phyloP scores from a whole-genome alignment of 2,797 vertebrate genomes.

The Lerista edwardsae region DNA sequence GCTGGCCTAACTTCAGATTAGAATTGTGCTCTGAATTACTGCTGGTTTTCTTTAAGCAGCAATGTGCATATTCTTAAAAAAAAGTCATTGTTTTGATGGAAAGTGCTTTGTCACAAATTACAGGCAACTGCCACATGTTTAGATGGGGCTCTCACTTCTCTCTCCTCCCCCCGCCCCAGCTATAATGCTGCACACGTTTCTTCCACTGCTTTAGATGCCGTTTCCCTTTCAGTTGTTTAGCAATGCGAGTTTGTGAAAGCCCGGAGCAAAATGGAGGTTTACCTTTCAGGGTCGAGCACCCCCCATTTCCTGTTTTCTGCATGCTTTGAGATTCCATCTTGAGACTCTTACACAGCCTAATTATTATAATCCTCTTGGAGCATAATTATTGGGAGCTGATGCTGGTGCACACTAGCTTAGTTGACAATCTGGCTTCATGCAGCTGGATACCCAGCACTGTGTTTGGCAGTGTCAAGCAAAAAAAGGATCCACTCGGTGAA shows the following conservation, averaged over 20 bases:
- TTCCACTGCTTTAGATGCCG: background rate
- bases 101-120: background rate
- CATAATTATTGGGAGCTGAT: background rate
- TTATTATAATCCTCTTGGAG: background rate
- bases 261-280: background rate
- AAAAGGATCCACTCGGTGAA: slow-evolving; percentile 37
- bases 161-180: no score
- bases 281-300: background rate
- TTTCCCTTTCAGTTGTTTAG: slow-evolving; percentile 13
- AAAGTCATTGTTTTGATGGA: background rate
- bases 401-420: background rate
- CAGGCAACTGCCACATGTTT: background rate
- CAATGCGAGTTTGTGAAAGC: accelerated
- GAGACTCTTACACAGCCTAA: background rate
- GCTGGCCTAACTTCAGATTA: no score
- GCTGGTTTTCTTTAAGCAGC: background rate
- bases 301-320: background rate
- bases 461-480: slow-evolving; percentile 47
- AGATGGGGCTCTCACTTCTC: background rate
- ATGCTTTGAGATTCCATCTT: background rate
- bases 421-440: slow-evolving; percentile 24
- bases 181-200: background rate
- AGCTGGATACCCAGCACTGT: slow-evolving; percentile 43
- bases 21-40: no score
- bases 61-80: background rate